phyloP scores from a whole-genome alignment of 2,888 invertebrate genomes.

The Hemaris fuciformis region DNA sequence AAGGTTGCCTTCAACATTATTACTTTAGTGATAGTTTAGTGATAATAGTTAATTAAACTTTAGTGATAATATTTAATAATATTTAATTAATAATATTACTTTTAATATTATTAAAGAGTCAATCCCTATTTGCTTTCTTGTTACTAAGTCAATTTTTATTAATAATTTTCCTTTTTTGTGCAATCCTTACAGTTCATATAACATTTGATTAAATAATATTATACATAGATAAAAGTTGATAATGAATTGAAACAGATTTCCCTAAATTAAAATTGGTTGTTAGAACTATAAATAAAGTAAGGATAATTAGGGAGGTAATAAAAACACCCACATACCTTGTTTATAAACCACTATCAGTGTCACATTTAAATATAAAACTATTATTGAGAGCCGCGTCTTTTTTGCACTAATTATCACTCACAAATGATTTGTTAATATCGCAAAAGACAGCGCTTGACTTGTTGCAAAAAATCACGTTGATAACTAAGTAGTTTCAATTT shows the following conservation, averaged over 20 bases:
- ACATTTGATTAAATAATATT: neutral
- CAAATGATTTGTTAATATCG: slow-evolving; percentile 37
- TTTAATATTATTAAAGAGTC: neutral
- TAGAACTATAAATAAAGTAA: neutral
- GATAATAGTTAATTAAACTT: too few species aligned
- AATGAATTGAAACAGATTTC: neutral
- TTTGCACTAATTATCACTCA: slow-evolving; percentile 38
- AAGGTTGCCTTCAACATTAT: too few species aligned
- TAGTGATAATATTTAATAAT: too few species aligned
- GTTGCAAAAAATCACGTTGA: neutral
- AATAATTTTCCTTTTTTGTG: too few species aligned
- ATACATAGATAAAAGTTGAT: neutral
- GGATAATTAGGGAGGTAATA: neutral
- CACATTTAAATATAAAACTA: slow-evolving; percentile 17
- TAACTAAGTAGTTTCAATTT: neutral
- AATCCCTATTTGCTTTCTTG: too few species aligned
- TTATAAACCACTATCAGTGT: slow-evolving; percentile 18
- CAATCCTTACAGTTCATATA: too few species aligned
- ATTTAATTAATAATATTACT: too few species aligned
- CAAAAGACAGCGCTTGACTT: neutral
- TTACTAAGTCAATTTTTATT: too few species aligned
- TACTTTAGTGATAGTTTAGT: too few species aligned
- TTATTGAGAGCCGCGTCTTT: slow-evolving; percentile 41
- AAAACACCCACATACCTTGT: slow-evolving; percentile 17
- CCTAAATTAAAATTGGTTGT: neutral